Evolutionary conservation across 2,888 invertebrate genomes (phyloP).

Genomic region (Incurvaria masculella): DNA sequence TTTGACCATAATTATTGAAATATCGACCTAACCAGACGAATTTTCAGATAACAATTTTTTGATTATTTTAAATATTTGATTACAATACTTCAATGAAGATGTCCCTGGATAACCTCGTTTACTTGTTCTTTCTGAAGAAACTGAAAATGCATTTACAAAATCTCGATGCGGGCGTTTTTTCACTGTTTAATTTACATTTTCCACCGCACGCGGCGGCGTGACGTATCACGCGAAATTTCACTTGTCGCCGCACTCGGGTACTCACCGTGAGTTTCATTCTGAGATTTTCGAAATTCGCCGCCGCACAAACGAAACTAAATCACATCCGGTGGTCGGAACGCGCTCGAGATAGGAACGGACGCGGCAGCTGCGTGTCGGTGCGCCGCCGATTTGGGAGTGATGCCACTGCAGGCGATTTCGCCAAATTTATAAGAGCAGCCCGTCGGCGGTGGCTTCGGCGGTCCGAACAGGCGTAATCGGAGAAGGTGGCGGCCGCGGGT

Average conservation of each 20-base stretch:
- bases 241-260: constrained; percentile 22
- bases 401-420: constrained; percentile 39
- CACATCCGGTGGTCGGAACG: constrained; percentile 34
- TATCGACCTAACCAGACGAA: no score
- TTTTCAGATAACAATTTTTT: no score
- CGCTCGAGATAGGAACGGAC: constrained; percentile 29
- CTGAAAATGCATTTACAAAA: constrained; percentile 4
- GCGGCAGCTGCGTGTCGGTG: constrained; percentile 40
- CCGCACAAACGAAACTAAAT: constrained; percentile 40
- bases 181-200: constrained; percentile 1
- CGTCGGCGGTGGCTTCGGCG: no score
- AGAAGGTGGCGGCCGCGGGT: constrained; percentile 23
- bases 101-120: no score
- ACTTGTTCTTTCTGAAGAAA: no score
- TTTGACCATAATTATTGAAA: no score
- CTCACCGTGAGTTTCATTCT: constrained; percentile 57
- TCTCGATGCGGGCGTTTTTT: constrained; percentile 6
- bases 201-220: not conserved
- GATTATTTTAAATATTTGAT: no score
- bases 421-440: constrained; percentile 53
- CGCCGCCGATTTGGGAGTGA: constrained; percentile 55
- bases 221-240: not conserved
- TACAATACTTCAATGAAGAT: no score
- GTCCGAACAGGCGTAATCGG: constrained; percentile 19
- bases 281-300: constrained; percentile 38